A percentile compares a stretch with the other conserved stretches of the same genome.
phyloP scores from a whole-genome alignment of 2,797 vertebrate genomes.

The Phrynocephalus guinanensis region DNA sequence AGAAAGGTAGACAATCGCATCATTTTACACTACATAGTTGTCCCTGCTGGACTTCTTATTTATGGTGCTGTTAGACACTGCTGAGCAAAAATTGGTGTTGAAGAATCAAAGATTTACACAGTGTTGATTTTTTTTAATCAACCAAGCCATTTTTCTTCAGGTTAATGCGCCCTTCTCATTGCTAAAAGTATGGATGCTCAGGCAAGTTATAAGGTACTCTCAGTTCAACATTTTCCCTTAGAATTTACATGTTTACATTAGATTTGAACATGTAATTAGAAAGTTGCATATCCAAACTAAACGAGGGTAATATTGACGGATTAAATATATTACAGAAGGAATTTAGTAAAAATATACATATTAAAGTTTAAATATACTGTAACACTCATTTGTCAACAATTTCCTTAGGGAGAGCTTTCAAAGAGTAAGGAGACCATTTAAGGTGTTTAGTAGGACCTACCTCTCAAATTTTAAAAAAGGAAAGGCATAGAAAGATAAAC shows the following conservation, averaged over 20 bases:
- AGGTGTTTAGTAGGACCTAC: background rate
- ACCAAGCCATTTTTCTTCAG: background rate
- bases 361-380: background rate
- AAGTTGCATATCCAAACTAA: background rate
- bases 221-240: conserved; percentile 41
- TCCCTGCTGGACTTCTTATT: background rate
- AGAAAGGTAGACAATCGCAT: background rate
- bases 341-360: background rate
- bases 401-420: background rate
- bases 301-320: background rate
- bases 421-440: background rate
- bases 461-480: background rate
- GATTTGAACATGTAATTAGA: background rate
- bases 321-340: background rate
- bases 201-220: background rate
- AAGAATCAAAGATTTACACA: background rate
- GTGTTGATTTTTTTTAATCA: background rate
- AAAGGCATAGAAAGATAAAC: background rate
- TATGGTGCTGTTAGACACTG: background rate
- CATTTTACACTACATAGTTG: background rate
- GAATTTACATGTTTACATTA: background rate
- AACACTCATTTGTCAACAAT: background rate
- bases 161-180: conserved; percentile 14
- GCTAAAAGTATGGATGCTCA: conserved; percentile 23
- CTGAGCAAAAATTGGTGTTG: background rate